phyloP scores from a whole-genome alignment of 2,888 invertebrate species.

The Rhagium mordax region DNA sequence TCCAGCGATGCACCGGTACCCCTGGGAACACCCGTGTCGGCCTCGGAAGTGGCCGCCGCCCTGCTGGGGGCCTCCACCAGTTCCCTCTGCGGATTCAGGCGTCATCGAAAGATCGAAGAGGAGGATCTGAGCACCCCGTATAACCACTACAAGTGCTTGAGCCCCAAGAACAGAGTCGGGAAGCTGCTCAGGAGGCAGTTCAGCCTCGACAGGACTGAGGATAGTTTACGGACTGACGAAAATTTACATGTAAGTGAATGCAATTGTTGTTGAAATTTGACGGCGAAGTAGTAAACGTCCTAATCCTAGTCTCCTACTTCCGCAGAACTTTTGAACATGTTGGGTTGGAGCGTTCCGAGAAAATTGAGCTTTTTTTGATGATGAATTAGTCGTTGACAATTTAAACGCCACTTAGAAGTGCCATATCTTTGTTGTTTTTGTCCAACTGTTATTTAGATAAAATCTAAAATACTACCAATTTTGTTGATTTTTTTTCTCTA shows the following conservation, averaged over 20 bases:
- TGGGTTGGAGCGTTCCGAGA: too few relatives aligned
- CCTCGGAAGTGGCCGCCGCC: conserved; percentile 72
- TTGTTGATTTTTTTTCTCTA: too few relatives aligned
- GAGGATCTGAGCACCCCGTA: conserved; percentile 82
- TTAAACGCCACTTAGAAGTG: too few relatives aligned
- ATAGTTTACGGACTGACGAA: conserved; percentile 65
- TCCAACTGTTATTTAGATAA: too few relatives aligned
- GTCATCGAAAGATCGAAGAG: conserved; percentile 71
- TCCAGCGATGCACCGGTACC: conserved; percentile 70
- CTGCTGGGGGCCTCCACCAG: conserved; percentile 73
- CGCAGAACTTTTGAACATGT: too few relatives aligned
- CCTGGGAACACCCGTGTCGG: conserved; percentile 71
- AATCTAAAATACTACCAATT: too few relatives aligned
- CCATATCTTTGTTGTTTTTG: too few relatives aligned
- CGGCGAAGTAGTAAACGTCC: too few relatives aligned
- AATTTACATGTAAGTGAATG: conserved; percentile 63
- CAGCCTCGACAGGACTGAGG: conserved; percentile 80
- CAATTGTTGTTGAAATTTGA: too few relatives aligned
- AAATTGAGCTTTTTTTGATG: too few relatives aligned
- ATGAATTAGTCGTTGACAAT: too few relatives aligned
- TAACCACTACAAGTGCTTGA: conserved; percentile 82
- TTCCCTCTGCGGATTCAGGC: conserved; percentile 68
- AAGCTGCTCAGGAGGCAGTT: conserved; percentile 77
- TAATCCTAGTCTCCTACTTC: too few relatives aligned
- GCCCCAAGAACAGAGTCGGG: conserved; percentile 72